Percentiles rank a stretch among this genome's conserved stretches.
phyloP scores from a whole-genome alignment of 2,888 invertebrate species.

The Nezara viridula region DNA sequence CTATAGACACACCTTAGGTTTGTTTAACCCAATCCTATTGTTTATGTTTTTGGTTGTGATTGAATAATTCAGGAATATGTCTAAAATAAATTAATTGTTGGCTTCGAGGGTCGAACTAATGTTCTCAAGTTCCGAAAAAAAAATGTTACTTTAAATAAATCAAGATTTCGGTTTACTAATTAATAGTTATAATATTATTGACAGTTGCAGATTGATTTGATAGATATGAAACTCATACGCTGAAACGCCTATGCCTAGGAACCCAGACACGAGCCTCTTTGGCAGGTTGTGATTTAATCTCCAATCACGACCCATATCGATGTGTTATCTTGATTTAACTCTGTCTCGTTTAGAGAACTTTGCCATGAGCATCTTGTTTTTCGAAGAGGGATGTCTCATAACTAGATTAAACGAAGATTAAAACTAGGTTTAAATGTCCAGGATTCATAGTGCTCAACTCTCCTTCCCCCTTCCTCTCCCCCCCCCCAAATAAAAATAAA shows the following conservation, averaged over 20 bases:
- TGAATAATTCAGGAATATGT: no score
- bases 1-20: no score
- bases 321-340: background rate
- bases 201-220: background rate
- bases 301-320: slow-evolving; percentile 6
- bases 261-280: slow-evolving; percentile 6
- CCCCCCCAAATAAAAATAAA: no score
- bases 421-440: no score
- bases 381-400: no score
- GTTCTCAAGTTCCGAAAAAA: background rate
- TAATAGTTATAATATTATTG: background rate
- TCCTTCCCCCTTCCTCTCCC: no score
- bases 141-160: background rate
- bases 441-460: no score
- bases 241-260: background rate
- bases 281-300: slow-evolving; percentile 46
- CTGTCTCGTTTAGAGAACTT: background rate
- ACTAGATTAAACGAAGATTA: no score
- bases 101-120: background rate
- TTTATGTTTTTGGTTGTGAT: no score
- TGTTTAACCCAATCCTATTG: no score
- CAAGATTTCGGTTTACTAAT: background rate
- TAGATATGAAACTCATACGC: background rate
- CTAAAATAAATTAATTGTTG: background rate
- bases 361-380: background rate